phyloP scores from a whole-genome alignment of 2,113 vertebrate genomes.

The Arizona elegans region DNA sequence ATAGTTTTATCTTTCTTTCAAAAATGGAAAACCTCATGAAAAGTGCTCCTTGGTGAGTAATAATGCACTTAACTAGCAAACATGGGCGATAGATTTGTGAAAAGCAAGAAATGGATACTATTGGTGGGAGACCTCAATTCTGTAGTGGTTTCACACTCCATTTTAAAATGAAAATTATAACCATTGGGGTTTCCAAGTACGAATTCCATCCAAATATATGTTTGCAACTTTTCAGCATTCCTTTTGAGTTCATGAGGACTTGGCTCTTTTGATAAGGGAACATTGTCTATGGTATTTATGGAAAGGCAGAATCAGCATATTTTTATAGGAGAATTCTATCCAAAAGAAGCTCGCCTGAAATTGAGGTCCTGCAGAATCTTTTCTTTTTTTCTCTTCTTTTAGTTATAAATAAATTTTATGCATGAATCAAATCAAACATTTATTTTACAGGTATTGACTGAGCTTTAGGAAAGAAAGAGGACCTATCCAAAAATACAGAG shows the following conservation, averaged over 20 bases:
- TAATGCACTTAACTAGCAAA: constrained; percentile 3
- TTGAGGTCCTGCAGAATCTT: background rate
- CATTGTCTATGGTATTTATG: constrained; percentile 25
- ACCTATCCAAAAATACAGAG: background rate
- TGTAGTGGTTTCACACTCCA: background rate
- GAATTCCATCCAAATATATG: background rate
- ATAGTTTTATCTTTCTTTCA: constrained; percentile 18
- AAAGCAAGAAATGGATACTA: background rate
- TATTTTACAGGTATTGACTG: background rate
- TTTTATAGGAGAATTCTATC: background rate
- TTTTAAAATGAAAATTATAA: background rate
- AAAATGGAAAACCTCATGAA: background rate
- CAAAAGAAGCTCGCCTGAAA: background rate
- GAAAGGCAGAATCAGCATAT: background rate
- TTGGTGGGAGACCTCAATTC: background rate
- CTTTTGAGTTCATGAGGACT: background rate
- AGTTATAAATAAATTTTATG: background rate
- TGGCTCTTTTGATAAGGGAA: background rate
- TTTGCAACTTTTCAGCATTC: constrained; percentile 3
- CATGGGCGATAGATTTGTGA: background rate
- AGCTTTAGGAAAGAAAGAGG: background rate
- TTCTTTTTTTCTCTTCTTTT: background rate
- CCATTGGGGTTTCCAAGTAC: constrained; percentile 3
- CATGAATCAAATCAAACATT: background rate
- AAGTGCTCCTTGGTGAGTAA: background rate